These are phyloP conservation scores for Brachypalpus laphriformis DNA, from an alignment of 2,888 invertebrate species.

Conservation along the genomic window DNA sequence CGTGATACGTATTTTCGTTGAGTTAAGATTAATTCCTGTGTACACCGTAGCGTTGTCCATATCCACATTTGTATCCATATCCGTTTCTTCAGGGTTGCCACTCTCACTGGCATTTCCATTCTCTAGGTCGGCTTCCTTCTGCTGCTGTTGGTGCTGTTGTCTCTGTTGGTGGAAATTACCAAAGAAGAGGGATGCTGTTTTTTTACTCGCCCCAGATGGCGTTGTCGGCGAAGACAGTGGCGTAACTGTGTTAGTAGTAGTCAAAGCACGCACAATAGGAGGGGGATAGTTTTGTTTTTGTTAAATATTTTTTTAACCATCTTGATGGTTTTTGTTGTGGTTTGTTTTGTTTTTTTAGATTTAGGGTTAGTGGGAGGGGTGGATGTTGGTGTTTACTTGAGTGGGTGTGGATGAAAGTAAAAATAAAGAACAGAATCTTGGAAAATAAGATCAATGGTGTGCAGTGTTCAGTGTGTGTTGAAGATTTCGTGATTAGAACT, in stretches of 20 bases:
- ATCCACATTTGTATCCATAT: slow-evolving; percentile 75
- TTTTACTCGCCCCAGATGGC: slow-evolving; percentile 81
- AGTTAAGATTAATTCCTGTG: slow-evolving; percentile 76
- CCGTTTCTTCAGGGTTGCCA: slow-evolving; percentile 75
- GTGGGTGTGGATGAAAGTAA: slow-evolving; percentile 15
- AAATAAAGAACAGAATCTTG: slow-evolving; percentile 12
- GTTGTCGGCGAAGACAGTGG: slow-evolving; percentile 81
- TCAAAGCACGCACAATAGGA: slow-evolving; percentile 73
- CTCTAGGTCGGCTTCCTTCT: slow-evolving; percentile 55
- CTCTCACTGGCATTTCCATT: slow-evolving; percentile 64
- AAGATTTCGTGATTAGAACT: not conserved
- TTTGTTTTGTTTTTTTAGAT: slow-evolving; percentile 71
- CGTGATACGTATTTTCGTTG: slow-evolving; percentile 82
- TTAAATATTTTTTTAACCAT: slow-evolving; percentile 76
- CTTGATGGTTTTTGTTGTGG: slow-evolving; percentile 76
- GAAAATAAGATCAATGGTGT: not conserved
- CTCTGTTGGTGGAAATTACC: slow-evolving; percentile 80
- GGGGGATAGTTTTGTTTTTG: slow-evolving; percentile 80
- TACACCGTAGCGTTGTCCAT: slow-evolving; percentile 78
- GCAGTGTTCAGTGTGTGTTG: slow-evolving; percentile 16
- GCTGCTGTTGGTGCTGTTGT: slow-evolving; percentile 74
- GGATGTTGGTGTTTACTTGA: slow-evolving; percentile 46
- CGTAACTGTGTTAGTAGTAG: slow-evolving; percentile 78
- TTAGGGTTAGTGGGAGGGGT: slow-evolving; percentile 68
- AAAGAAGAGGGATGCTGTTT: slow-evolving; percentile 81